These are phyloP conservation scores for Tiliacea aurago DNA, from an alignment of 2,888 invertebrate species.

Conservation along the genomic window DNA sequence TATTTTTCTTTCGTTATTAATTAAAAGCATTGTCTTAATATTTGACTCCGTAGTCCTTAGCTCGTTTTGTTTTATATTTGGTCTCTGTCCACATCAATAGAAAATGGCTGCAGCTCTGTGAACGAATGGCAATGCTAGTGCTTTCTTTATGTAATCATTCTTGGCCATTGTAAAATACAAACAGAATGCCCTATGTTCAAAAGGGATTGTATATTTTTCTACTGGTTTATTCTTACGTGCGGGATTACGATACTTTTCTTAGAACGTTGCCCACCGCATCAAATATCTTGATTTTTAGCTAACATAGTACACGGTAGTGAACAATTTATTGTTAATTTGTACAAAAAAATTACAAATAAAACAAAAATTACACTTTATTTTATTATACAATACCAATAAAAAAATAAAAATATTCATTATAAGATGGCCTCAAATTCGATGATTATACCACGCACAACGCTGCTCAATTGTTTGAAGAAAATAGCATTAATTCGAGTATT, in stretches of 20 bases:
- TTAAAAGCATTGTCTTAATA: constrained; percentile 19
- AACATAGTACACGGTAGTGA: constrained; percentile 38
- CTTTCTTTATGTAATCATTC: neutral
- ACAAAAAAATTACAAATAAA: constrained; percentile 11
- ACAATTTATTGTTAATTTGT: constrained; percentile 33
- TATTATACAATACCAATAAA: neutral
- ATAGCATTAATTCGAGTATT: constrained; percentile 30
- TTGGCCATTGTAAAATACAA: neutral
- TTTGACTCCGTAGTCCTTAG: constrained; percentile 30
- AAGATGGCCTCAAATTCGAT: constrained; percentile 9
- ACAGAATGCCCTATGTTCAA: neutral
- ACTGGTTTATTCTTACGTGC: constrained; percentile 13
- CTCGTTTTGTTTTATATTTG: constrained; percentile 29
- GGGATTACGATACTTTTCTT: constrained; percentile 40
- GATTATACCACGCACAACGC: constrained; percentile 5
- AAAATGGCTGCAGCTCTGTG: constrained; percentile 12
- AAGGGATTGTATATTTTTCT: constrained; percentile 15
- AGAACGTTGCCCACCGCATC: constrained; percentile 41
- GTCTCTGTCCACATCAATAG: constrained; percentile 7
- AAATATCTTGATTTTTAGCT: constrained; percentile 34
- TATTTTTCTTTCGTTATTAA: constrained; percentile 31
- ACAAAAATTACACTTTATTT: constrained; percentile 1
- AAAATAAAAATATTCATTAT: neutral
- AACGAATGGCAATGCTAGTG: neutral
- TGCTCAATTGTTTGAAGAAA: constrained; percentile 41